A percentile compares a stretch with the other conserved stretches of the same genome.
These are phyloP conservation scores for Stercorarius parasiticus DNA, from an alignment of 2,113 vertebrate species.

Conservation along the genomic window DNA sequence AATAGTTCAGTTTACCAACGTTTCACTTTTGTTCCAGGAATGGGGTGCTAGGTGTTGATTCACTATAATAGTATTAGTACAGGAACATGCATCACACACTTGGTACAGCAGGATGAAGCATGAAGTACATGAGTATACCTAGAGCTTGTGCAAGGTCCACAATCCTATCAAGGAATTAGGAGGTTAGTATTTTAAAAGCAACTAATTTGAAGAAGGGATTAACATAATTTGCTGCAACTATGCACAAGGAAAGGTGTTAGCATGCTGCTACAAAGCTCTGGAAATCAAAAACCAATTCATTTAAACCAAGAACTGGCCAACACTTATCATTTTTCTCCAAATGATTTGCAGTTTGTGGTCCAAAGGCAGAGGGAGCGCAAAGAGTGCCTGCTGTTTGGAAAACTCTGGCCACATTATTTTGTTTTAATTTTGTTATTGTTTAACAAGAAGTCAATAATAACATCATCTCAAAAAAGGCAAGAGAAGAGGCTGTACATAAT, in stretches of 20 bases:
- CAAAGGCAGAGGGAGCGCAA: not conserved
- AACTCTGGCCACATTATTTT: constrained; percentile 7
- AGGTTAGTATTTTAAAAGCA: constrained; percentile 52
- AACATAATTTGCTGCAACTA: constrained; percentile 12
- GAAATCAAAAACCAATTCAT: constrained; percentile 77
- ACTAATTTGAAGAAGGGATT: constrained; percentile 24
- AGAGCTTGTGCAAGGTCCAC: not conserved
- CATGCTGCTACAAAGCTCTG: constrained; percentile 9
- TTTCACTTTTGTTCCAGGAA: not conserved
- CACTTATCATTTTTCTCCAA: constrained; percentile 12
- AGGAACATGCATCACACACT: not conserved
- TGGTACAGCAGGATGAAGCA: not conserved
- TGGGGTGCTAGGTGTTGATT: not conserved
- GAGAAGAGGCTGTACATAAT: not conserved
- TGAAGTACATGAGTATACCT: not conserved
- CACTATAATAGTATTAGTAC: not conserved
- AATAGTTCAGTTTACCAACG: not conserved
- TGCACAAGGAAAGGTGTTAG: constrained; percentile 32
- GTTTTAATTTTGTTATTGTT: constrained; percentile 13
- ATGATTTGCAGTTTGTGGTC: not conserved
- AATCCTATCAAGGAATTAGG: constrained; percentile 47
- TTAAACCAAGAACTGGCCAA: constrained; percentile 43
- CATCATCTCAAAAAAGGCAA: constrained; percentile 28
- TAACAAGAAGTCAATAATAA: constrained; percentile 3
- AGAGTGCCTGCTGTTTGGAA: not conserved